These are phyloP conservation scores for Sander vitreus DNA, from an alignment of 2,113 vertebrate genomes.

Conservation along the genomic window DNA sequence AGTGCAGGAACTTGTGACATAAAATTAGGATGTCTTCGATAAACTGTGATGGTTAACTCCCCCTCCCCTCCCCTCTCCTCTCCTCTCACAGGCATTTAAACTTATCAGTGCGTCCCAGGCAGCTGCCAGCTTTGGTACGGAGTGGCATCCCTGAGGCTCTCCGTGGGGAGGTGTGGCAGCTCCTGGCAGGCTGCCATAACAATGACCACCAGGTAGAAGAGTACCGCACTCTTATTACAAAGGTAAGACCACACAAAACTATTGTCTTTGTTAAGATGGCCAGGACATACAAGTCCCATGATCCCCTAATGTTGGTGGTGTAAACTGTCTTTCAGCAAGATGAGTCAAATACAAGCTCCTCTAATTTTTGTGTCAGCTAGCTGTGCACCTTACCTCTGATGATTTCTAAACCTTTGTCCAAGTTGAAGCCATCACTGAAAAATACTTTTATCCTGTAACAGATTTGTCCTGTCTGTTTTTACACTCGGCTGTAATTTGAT, in stretches of 20 bases:
- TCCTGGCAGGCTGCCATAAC: constrained; percentile 98
- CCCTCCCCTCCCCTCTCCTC: neutral
- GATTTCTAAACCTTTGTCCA: constrained; percentile 9
- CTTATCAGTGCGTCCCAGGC: constrained; percentile 92
- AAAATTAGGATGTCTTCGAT: neutral
- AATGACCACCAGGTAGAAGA: constrained; percentile 98
- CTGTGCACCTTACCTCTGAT: neutral
- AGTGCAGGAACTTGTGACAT: neutral
- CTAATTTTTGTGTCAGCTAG: neutral
- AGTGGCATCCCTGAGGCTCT: constrained; percentile 97
- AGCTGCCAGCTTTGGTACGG: constrained; percentile 91
- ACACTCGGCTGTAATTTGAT: neutral
- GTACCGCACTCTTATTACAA: constrained; percentile 98
- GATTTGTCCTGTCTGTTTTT: neutral
- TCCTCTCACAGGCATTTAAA: constrained; percentile 91
- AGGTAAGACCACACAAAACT: constrained; percentile 84
- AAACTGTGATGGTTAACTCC: neutral
- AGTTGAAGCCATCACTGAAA: neutral
- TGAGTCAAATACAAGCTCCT: neutral
- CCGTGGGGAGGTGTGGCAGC: constrained; percentile 97
- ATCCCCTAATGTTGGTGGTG: constrained; percentile 1
- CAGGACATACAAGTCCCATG: neutral
- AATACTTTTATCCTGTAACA: neutral
- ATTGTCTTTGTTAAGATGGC: neutral
- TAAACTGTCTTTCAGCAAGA: neutral